These are phyloP conservation scores for Trissolcus brochymenae DNA, from an alignment of 2,888 invertebrate genomes.

Conservation along the genomic window DNA sequence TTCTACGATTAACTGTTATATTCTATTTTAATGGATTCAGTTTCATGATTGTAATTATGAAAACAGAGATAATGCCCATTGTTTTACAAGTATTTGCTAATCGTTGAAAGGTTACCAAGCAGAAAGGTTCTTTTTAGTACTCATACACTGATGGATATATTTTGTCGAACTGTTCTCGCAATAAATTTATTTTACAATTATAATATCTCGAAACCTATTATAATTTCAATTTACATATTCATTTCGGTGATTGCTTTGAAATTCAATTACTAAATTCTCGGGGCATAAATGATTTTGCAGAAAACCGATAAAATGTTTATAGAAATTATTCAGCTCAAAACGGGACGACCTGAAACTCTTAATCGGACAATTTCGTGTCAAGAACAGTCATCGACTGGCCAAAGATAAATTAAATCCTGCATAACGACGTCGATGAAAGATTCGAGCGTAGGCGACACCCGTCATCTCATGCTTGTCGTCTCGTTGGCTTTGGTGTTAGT, in stretches of 20 bases:
- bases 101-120: conserved; percentile 12
- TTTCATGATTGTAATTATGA: conserved; percentile 18
- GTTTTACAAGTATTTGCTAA: conserved; percentile 23
- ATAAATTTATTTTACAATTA: too few relatives aligned
- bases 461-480: conserved; percentile 33
- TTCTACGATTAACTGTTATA: conserved; percentile 7
- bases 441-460: conserved; percentile 34
- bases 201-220: too few relatives aligned
- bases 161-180: too few relatives aligned
- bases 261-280: neutral
- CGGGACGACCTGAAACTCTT: neutral
- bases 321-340: neutral
- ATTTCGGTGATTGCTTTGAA: neutral
- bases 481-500: conserved; percentile 20
- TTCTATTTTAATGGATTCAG: conserved; percentile 9
- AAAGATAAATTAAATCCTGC: conserved; percentile 33
- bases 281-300: neutral
- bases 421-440: conserved; percentile 21
- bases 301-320: conserved; percentile 1
- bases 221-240: neutral
- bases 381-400: conserved; percentile 23
- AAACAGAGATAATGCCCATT: conserved; percentile 6
- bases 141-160: too few relatives aligned
- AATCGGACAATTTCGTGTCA: conserved; percentile 13
- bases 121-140: neutral